Conservation (phyloP, 2,113 vertebrate species). For the Fukomys damarensis region DNA sequence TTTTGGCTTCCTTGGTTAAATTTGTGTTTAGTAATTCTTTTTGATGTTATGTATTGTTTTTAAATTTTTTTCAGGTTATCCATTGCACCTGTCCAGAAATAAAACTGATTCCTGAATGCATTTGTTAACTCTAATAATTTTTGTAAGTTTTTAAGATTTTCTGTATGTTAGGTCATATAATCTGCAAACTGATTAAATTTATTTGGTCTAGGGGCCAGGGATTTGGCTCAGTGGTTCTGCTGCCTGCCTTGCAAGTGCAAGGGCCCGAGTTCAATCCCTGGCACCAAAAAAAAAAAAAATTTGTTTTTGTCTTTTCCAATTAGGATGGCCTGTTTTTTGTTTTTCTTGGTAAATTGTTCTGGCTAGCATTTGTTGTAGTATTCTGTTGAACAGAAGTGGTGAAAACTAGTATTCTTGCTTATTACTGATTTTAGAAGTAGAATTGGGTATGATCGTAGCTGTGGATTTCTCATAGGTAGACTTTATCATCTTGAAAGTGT, state of each 20-base stretch:
- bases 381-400: background rate
- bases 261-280: too few species aligned
- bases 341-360: constrained; percentile 21
- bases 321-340: background rate
- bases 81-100: background rate
- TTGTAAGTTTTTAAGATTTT: background rate
- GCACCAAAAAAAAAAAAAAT: too few species aligned
- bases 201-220: too few species aligned
- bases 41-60: constrained; percentile 28
- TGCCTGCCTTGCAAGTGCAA: too few species aligned
- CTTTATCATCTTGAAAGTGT: background rate
- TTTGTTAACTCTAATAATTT: constrained; percentile 15
- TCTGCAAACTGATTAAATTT: background rate
- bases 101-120: constrained; percentile 6
- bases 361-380: background rate
- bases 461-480: background rate
- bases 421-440: background rate
- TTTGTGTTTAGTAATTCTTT: background rate
- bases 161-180: background rate
- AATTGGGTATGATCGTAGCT: background rate
- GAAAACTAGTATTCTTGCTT: background rate
- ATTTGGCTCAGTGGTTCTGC: too few species aligned
- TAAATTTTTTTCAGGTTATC: background rate
- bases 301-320: background rate
- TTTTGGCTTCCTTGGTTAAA: constrained; percentile 21